Base-by-base conservation (phyloP, 2,888 invertebrate species). In the Drosophila tripunctata region DNA sequence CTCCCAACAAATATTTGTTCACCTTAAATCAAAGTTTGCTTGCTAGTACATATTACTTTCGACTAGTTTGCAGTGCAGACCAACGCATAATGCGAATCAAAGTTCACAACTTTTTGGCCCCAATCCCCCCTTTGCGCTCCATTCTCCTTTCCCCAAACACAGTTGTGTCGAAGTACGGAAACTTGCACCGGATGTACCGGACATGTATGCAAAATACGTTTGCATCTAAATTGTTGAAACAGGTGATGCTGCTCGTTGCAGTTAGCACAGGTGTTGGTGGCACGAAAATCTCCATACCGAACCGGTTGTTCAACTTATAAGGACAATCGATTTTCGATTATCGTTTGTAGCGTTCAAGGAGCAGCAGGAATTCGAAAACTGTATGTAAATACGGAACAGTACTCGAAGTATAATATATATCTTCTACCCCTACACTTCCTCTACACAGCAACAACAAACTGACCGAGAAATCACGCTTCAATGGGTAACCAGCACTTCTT, bases 261-360 rank as follows among this genome's bases (percentile, higher is more conserved):
- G 35, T 5, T 17, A 7, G n/a, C 14, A 38, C 45, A 58, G 58
- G 41, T 44, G 44, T 30, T 19, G 17, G 30, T 68, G 58, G 41
- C 27, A 41, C 17, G 35, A 48, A 31, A 12, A n/a, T 8, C 36
- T 17, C 1, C 36, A 2, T 10, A 24, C 2, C 27, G 38, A 40
- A 36, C 30, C 52, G 66, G 66, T 67, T 65, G 40, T 58, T 62
- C 54, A 65, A 78, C 67, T 65, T 75, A 47, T 57, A 43, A 40
- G 65, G 43, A 70, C 73, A 70, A 78, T 78, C 78, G 78, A 78
- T 78, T 78, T 78, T 78, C 82, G 78, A 78, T 78, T 81, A 78
- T 64, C 63, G 51, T 47, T 30, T 52, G 36, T 35, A 17, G 35
- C 35, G 36, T 15, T 17, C 24, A 8, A 52, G 21, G 10, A 21